Percentiles rank a stretch among this genome's conserved stretches.
Conservation (phyloP, 2,797 vertebrate genomes). For the Alauda arvensis region DNA sequence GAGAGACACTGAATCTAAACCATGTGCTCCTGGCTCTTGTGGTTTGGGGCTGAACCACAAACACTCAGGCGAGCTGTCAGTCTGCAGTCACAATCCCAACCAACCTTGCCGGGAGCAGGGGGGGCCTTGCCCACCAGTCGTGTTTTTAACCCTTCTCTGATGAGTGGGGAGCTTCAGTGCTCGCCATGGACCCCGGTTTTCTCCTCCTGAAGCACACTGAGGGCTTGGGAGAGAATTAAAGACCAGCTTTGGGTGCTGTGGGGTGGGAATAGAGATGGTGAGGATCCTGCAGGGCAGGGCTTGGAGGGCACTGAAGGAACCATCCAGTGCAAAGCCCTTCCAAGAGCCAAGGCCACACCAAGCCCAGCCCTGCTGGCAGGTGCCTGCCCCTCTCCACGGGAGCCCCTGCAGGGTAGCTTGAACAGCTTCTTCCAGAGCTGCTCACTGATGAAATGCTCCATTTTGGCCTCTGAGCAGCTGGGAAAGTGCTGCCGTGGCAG, state of each 20-base stretch:
- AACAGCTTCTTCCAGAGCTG: not conserved
- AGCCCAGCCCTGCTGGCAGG: not conserved
- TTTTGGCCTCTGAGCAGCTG: not conserved
- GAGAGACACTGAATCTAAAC: conserved; percentile 70
- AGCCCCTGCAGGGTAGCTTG: not conserved
- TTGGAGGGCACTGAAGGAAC: not conserved
- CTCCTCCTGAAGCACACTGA: not conserved
- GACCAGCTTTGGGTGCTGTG: not conserved
- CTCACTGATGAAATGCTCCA: not conserved
- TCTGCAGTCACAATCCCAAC: conserved; percentile 63
- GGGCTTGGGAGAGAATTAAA: not conserved
- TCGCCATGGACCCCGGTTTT: not conserved
- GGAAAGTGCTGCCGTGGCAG: not conserved
- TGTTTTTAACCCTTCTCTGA: conserved; percentile 47
- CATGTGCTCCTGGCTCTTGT: conserved; percentile 72
- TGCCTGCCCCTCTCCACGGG: not conserved
- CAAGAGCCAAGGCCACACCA: not conserved
- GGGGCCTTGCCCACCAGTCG: conserved; percentile 31
- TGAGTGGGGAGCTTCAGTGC: not conserved
- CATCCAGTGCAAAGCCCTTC: not conserved
- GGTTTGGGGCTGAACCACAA: conserved; percentile 72
- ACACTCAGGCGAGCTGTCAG: conserved; percentile 67
- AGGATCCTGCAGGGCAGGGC: not conserved
- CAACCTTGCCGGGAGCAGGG: conserved; percentile 8
- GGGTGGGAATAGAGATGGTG: not conserved